phyloP scores from a whole-genome alignment of 2,888 invertebrate species.

The Trilocha varians region DNA sequence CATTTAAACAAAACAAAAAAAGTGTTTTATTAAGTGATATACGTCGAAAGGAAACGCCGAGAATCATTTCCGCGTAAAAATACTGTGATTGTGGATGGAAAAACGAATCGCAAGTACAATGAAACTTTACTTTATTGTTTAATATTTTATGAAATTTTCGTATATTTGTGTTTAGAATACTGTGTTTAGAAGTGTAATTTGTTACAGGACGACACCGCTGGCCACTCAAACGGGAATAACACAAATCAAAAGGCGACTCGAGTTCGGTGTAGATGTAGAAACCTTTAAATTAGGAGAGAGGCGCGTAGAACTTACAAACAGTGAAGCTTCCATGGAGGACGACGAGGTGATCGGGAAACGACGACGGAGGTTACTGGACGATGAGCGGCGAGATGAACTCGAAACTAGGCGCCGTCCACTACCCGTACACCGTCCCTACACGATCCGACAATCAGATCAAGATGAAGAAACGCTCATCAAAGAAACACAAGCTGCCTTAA shows the following conservation, averaged over 20 bases:
- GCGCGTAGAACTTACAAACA: constrained; percentile 41
- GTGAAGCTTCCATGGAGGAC: constrained; percentile 62
- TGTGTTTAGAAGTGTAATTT: constrained; percentile 34
- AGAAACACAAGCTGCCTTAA: constrained; percentile 90
- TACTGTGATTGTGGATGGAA: constrained; percentile 72
- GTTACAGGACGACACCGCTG: constrained; percentile 69
- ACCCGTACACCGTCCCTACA: constrained; percentile 47
- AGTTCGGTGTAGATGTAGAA: constrained; percentile 72
- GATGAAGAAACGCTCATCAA: constrained; percentile 89
- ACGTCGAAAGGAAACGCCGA: constrained; percentile 69
- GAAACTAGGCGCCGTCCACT: constrained; percentile 38
- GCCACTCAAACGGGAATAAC: constrained; percentile 74
- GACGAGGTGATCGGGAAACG: constrained; percentile 53
- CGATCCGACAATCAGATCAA: constrained; percentile 55
- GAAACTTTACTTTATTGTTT: constrained; percentile 33
- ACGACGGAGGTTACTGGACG: constrained; percentile 61
- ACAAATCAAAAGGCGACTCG: constrained; percentile 80
- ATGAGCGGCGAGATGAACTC: constrained; percentile 47
- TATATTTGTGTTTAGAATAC: constrained; percentile 15
- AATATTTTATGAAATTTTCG: constrained; percentile 19
- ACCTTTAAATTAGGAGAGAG: constrained; percentile 54
- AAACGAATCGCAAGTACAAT: constrained; percentile 70
- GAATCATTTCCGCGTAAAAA: constrained; percentile 75
- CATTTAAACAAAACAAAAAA: constrained; percentile 47
- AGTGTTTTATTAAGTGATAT: constrained; percentile 56